Evolutionary conservation across 53 echinoderm and acorn worm genomes (phyloP).

Genomic region (Zoroaster sp.): DNA sequence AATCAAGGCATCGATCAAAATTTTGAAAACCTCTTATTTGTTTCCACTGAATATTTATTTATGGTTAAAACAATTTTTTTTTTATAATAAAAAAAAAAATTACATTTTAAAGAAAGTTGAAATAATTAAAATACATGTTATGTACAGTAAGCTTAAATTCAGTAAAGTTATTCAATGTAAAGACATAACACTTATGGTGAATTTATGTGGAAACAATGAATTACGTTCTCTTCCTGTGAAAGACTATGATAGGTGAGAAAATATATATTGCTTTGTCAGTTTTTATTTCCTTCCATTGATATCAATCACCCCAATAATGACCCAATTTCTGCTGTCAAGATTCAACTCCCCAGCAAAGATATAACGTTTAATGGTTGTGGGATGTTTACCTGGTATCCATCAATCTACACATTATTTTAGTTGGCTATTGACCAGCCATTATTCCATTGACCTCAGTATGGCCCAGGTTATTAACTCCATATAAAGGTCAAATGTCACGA

Average conservation of each 20-base stretch:
- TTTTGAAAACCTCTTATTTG: no score
- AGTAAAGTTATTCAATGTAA: no score
- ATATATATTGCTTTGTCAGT: no score
- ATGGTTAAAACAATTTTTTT: no score
- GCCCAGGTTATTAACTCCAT: not conserved
- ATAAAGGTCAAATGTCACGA: not conserved
- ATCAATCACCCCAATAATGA: not conserved
- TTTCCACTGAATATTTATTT: no score
- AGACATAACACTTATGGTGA: no score
- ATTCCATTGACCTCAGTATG: not conserved
- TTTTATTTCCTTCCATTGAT: not conserved
- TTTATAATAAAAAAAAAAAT: no score
- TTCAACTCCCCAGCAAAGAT: not conserved
- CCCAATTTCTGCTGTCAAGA: not conserved
- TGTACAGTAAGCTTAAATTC: no score
- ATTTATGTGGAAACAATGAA: not conserved
- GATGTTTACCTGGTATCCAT: not conserved
- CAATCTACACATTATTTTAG: constrained; percentile 11
- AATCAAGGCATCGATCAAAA: no score
- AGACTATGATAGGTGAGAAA: not conserved
- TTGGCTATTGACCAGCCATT: not conserved
- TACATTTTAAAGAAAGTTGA: no score
- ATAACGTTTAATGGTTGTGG: not conserved
- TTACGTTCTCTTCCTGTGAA: not conserved
- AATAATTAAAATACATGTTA: no score